Percentiles rank a stretch among this genome's conserved stretches.
Evolutionary conservation across 1,140 invertebrate genomes (phyloP).

Genomic region (Bilobella aurantiaca): DNA sequence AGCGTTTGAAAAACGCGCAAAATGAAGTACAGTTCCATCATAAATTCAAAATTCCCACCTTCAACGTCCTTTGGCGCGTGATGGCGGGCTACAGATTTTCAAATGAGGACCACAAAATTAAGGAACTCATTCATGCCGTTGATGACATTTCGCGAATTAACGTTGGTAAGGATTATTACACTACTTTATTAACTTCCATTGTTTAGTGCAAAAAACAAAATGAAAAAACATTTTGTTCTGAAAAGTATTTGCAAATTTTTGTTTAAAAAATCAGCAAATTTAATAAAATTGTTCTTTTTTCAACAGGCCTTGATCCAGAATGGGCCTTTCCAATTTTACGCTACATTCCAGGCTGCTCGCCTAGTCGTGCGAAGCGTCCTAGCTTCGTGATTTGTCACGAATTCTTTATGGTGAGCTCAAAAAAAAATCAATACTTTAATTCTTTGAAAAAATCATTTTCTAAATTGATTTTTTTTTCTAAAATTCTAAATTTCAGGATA

Average conservation of each 20-base stretch:
- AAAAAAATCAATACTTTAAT: neutral
- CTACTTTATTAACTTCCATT: too few species aligned
- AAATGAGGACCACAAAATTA: slow-evolving; percentile 36
- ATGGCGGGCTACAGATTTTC: slow-evolving; percentile 58
- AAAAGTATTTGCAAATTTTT: too few species aligned
- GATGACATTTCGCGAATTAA: slow-evolving; percentile 9
- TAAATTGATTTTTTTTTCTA: neutral
- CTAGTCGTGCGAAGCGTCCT: neutral
- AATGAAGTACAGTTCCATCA: slow-evolving; percentile 5
- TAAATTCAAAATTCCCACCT: slow-evolving; percentile 41
- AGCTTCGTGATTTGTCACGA: slow-evolving; percentile 3
- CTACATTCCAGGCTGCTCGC: neutral
- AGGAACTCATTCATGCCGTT: neutral
- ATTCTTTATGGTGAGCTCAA: slow-evolving; percentile 1
- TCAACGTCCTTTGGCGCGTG: slow-evolving; percentile 78
- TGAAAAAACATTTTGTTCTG: too few species aligned
- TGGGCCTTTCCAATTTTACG: slow-evolving; percentile 3
- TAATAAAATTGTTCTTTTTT: too few species aligned
- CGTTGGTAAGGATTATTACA: too few species aligned
- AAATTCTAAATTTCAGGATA: slow-evolving; percentile 6
- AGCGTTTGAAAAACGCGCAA: neutral
- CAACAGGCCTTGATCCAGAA: slow-evolving; percentile 3
- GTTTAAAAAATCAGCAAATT: too few species aligned
- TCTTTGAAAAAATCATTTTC: neutral
- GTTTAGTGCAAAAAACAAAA: too few species aligned